phyloP scores from a whole-genome alignment of 2,797 vertebrate genomes.

The Crenuchus spilurus region DNA sequence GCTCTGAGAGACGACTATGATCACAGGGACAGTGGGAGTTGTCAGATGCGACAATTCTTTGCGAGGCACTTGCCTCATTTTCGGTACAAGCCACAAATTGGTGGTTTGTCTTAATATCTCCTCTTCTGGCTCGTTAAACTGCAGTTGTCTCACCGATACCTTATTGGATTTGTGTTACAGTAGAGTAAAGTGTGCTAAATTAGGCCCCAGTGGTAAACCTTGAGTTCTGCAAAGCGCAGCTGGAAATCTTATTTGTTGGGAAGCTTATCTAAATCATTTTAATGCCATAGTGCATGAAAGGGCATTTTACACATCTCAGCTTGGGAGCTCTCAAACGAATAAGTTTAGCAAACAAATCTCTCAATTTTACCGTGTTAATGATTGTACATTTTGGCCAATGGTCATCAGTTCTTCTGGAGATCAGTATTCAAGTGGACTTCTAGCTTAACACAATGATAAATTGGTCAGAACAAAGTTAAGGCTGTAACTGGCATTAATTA shows the following conservation, averaged over 20 bases:
- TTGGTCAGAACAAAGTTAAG: too few species aligned
- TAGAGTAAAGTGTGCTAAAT: constrained; percentile 35
- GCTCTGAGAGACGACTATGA: not conserved
- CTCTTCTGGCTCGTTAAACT: constrained; percentile 34
- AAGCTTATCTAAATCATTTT: constrained; percentile 3
- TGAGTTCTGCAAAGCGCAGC: not conserved
- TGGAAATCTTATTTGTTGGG: constrained; percentile 10
- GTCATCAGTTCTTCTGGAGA: not conserved
- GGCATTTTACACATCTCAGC: not conserved
- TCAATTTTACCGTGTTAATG: not conserved
- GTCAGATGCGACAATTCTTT: not conserved
- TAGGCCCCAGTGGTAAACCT: constrained; percentile 18
- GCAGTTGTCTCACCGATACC: constrained; percentile 20
- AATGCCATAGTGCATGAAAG: not conserved
- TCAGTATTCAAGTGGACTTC: too few species aligned
- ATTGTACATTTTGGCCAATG: not conserved
- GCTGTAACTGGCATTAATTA: too few species aligned
- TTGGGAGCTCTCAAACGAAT: not conserved
- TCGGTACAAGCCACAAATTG: not conserved
- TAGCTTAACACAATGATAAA: too few species aligned
- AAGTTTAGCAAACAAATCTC: not conserved
- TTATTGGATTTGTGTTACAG: constrained; percentile 41
- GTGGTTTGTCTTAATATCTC: constrained; percentile 25
- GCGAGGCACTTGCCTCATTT: constrained; percentile 9
- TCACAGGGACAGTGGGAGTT: not conserved